These are phyloP conservation scores for Platycheirus rosarum DNA, from an alignment of 2,888 invertebrate species.

Conservation along the genomic window DNA sequence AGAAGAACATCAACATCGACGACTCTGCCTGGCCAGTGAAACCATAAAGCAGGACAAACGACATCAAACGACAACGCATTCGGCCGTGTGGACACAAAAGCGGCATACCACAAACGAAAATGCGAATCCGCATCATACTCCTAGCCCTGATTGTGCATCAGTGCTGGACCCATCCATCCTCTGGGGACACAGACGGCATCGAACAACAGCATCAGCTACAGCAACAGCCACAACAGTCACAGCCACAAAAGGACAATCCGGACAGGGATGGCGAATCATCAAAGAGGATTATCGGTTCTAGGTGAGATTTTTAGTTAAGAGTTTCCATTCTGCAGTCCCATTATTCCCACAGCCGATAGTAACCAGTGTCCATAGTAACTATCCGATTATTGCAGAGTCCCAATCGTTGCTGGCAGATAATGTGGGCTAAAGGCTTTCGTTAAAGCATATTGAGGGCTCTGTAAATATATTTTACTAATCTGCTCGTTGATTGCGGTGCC, in stretches of 20 bases:
- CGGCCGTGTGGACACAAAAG: slow-evolving; percentile 47
- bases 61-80: slow-evolving; percentile 49
- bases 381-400: not conserved
- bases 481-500: slow-evolving; percentile 34
- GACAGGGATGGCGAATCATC: slow-evolving; percentile 83
- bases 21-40: slow-evolving; percentile 14
- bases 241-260: slow-evolving; percentile 44
- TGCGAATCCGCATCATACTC: slow-evolving; percentile 71
- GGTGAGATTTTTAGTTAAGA: slow-evolving; percentile 82
- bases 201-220: slow-evolving; percentile 9
- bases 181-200: slow-evolving; percentile 54
- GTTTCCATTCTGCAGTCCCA: slow-evolving; percentile 18
- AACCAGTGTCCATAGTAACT: not conserved
- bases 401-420: slow-evolving; percentile 19
- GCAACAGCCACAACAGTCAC: slow-evolving; percentile 31
- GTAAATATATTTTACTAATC: slow-evolving; percentile 61
- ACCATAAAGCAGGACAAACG: slow-evolving; percentile 62
- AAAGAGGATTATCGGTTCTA: slow-evolving; percentile 85
- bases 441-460: slow-evolving; percentile 38
- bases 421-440: slow-evolving; percentile 10
- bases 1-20: not conserved
- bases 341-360: not conserved
- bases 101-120: slow-evolving; percentile 69
- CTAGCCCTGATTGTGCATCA: slow-evolving; percentile 72
- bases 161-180: slow-evolving; percentile 63